phyloP scores from a whole-genome alignment of 92 coral and sea anemone genomes.

The Ricordea florida region DNA sequence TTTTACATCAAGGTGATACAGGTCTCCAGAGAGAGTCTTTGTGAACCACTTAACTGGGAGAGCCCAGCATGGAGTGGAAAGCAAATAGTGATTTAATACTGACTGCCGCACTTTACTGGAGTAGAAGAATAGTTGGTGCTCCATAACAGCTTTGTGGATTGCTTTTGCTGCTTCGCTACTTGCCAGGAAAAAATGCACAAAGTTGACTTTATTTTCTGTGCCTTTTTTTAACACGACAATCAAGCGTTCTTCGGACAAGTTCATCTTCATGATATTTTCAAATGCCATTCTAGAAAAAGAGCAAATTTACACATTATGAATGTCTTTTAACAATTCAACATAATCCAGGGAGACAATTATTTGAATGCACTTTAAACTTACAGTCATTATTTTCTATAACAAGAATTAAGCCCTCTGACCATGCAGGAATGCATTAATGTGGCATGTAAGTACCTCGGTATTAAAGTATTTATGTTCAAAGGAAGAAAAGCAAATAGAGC shows the following conservation, averaged over 20 bases:
- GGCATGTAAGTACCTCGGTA: no score
- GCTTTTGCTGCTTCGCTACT: slow-evolving; percentile 95
- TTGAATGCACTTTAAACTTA: no score
- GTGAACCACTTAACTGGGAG: slow-evolving; percentile 98
- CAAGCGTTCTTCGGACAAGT: slow-evolving; percentile 95
- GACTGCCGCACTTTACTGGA: slow-evolving; percentile 92
- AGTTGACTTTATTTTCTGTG: slow-evolving; percentile 70
- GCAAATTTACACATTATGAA: background rate
- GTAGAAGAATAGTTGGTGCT: slow-evolving; percentile 94
- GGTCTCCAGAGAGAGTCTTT: slow-evolving; percentile 80
- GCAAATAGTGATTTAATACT: slow-evolving; percentile 90
- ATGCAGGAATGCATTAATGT: no score
- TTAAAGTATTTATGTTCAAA: no score
- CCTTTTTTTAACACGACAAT: slow-evolving; percentile 87
- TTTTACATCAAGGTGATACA: slow-evolving; percentile 92
- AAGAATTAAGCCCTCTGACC: no score
- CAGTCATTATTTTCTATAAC: no score
- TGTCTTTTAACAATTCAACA: background rate
- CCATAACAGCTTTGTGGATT: slow-evolving; percentile 97
- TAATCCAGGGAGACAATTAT: no score
- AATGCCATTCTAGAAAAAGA: slow-evolving; percentile 73
- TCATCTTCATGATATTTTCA: slow-evolving; percentile 92
- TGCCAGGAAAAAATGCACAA: slow-evolving; percentile 92
- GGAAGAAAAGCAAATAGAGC: no score
- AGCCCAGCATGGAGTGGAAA: slow-evolving; percentile 99